Evolutionary conservation across 2,888 invertebrate genomes (phyloP).

Genomic region (Congeria kusceri): DNA sequence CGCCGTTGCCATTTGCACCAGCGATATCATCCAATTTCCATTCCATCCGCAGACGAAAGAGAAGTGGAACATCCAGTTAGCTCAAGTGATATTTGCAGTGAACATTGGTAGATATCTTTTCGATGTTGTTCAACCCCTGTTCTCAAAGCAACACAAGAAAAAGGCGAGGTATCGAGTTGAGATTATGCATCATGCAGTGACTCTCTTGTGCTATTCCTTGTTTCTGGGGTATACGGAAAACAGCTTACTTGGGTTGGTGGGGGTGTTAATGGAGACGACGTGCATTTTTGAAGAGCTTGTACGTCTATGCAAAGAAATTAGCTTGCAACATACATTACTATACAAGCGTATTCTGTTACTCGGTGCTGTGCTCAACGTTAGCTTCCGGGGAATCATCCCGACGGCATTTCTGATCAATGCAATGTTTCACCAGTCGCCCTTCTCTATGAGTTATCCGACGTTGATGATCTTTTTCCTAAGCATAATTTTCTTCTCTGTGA

Average conservation of each 20-base stretch:
- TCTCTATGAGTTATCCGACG: slow-evolving; percentile 67
- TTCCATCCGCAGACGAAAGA: slow-evolving; percentile 54
- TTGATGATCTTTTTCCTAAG: slow-evolving; percentile 71
- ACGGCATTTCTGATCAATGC: slow-evolving; percentile 68
- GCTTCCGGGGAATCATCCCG: slow-evolving; percentile 69
- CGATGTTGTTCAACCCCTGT: slow-evolving; percentile 52
- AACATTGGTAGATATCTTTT: slow-evolving; percentile 71
- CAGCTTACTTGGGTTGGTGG: slow-evolving; percentile 64
- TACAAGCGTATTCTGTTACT: slow-evolving; percentile 59
- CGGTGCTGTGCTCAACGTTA: slow-evolving; percentile 60
- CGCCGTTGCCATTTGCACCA: slow-evolving; percentile 57
- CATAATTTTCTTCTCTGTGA: slow-evolving; percentile 73
- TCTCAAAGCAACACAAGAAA: slow-evolving; percentile 38
- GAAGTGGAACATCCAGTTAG: slow-evolving; percentile 32
- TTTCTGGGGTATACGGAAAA: slow-evolving; percentile 69
- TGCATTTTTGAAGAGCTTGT: slow-evolving; percentile 60
- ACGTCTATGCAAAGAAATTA: slow-evolving; percentile 60
- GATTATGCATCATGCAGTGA: slow-evolving; percentile 67
- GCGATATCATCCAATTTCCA: slow-evolving; percentile 61
- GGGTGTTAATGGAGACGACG: slow-evolving; percentile 68
- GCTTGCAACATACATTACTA: slow-evolving; percentile 45
- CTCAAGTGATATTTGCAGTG: slow-evolving; percentile 56
- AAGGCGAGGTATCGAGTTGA: slow-evolving; percentile 59
- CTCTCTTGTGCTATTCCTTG: slow-evolving; percentile 63
- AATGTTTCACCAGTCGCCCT: slow-evolving; percentile 68